Evolutionary conservation across 2,113 vertebrate genomes (phyloP), one percentile per base, ranked within the genome.

Genomic region (Erpornis zantholeuca): DNA sequence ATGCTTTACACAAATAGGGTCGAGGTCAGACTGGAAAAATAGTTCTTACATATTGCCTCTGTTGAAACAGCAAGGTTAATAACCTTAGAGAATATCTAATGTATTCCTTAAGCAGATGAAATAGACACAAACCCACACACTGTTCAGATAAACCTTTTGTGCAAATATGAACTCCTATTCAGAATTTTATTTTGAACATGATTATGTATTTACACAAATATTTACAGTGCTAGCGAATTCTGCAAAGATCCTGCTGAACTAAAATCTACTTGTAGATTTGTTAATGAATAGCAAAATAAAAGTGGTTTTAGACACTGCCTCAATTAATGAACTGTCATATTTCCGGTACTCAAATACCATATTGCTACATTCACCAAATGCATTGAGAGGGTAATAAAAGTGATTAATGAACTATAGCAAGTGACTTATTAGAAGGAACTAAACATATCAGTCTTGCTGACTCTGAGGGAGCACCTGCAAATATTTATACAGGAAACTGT

Each of bases 341-440:
- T 95, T 92, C 69, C 15, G 9, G 20, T 79, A 80, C 47, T 94
- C 70, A 85, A 92, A 82, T 85, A 29, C 29, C 31, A 28, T 91
- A 94, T 85, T 96, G 66, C 70, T 88, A 35, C 50, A 66, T 82
- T 91, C 70, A 82, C 45, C 50, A 85, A 92, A 87, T 38, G 33
- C 73, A 82, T 42, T 65, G 54, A 90, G 59, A 87, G 66, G 35
- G 36, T 85, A 95, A 90, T 94, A 93, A 88, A 73, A 86, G 24
- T 83, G 82, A 94, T 83, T 95, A 90, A 93, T 80, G 87, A 95
- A 73, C 69, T 92, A 78, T 54, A 91, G 59, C 21, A 80, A 84
- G 44, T 81, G 42, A 77, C 81, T 91, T 95, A 77, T 69, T 82
- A 91, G 84, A 80, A 92, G 66, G 27, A 93, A 94, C 59, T 90